phyloP scores from a whole-genome alignment of 2,113 vertebrate species.

The Lophochroa leadbeateri region DNA sequence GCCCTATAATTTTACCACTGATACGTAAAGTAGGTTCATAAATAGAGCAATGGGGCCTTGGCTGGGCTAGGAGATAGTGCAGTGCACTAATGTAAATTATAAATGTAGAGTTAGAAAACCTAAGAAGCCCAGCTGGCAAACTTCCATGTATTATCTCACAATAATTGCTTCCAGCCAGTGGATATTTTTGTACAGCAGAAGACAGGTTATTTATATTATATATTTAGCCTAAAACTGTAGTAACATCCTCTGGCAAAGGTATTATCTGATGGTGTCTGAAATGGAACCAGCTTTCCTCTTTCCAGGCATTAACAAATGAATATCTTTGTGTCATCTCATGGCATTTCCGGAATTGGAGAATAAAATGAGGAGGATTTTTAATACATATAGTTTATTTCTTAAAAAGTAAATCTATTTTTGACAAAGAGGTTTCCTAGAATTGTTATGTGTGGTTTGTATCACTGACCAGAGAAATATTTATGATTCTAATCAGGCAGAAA shows the following conservation, averaged over 20 bases:
- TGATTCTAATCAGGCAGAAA: not conserved
- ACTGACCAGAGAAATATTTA: slow-evolving; percentile 9
- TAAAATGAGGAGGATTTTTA: slow-evolving; percentile 41
- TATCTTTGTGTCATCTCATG: slow-evolving; percentile 35
- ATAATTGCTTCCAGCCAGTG: slow-evolving; percentile 39
- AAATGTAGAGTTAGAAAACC: not conserved
- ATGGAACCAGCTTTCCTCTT: slow-evolving; percentile 62
- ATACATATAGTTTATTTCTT: slow-evolving; percentile 49
- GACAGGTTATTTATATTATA: slow-evolving; percentile 57
- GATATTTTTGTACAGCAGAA: slow-evolving; percentile 4
- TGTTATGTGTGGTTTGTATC: slow-evolving; percentile 43
- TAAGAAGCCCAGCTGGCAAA: not conserved
- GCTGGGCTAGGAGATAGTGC: not conserved
- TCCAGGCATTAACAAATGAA: slow-evolving; percentile 53
- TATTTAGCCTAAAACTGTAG: slow-evolving; percentile 62
- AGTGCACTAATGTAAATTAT: not conserved
- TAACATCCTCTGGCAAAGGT: slow-evolving; percentile 66
- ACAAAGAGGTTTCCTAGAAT: slow-evolving; percentile 67
- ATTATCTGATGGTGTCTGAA: slow-evolving; percentile 66
- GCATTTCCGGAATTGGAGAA: slow-evolving; percentile 64
- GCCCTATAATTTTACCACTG: slow-evolving; percentile 23
- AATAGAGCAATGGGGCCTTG: slow-evolving; percentile 1
- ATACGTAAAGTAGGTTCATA: not conserved
- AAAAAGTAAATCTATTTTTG: slow-evolving; percentile 58
- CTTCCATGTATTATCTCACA: slow-evolving; percentile 35